These are phyloP conservation scores for Plebejus argus DNA, from an alignment of 2,888 invertebrate species.

Conservation along the genomic window DNA sequence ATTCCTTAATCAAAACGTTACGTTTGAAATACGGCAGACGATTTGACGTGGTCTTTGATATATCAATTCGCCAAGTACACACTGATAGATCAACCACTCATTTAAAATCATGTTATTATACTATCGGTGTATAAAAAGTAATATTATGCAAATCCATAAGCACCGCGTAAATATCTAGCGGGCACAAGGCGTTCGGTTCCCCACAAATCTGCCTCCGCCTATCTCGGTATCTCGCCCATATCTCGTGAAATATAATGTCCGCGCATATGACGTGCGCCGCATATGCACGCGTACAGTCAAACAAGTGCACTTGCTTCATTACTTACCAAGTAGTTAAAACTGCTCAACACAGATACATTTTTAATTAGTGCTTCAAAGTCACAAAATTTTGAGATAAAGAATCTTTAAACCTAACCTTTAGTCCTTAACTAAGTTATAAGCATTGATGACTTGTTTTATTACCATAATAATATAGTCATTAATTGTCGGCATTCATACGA, in stretches of 20 bases:
- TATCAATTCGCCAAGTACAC: background rate
- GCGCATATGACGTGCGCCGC: constrained; percentile 46
- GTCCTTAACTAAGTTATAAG: no score
- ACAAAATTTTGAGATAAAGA: no score
- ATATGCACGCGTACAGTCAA: constrained; percentile 47
- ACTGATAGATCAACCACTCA: background rate
- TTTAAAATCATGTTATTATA: background rate
- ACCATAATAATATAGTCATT: no score
- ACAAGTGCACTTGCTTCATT: constrained; percentile 35
- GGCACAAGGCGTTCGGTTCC: constrained; percentile 41
- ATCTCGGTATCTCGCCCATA: constrained; percentile 50
- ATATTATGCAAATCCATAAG: constrained; percentile 33
- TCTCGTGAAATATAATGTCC: constrained; percentile 54
- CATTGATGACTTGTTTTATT: no score
- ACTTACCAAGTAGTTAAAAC: no score
- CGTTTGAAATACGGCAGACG: no score
- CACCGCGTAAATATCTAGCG: constrained; percentile 35
- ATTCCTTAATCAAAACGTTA: no score
- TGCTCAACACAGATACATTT: no score
- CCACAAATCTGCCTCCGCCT: constrained; percentile 52
- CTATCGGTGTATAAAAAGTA: constrained; percentile 19
- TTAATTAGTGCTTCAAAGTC: no score
- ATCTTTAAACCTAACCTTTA: no score
- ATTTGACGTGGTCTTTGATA: no score
- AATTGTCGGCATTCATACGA: no score